Evolutionary conservation across 2,888 invertebrate genomes (phyloP).

Genomic region (Caenorhabditis sp.): DNA sequence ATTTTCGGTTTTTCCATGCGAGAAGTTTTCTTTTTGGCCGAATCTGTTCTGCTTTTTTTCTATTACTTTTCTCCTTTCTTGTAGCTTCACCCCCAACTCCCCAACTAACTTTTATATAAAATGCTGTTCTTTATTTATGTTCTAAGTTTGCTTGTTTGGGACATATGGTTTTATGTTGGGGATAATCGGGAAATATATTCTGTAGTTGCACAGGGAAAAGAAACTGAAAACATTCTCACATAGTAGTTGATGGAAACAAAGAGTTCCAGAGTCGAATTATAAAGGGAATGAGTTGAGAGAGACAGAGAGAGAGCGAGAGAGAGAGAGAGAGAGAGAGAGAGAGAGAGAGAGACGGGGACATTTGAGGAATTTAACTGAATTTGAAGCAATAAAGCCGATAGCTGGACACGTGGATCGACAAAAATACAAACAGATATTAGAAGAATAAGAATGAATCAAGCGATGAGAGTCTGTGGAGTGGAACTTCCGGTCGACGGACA

Average conservation of each 20-base stretch:
- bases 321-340: not conserved
- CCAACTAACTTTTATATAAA: conserved; percentile 28
- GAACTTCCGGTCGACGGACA: conserved; percentile 21
- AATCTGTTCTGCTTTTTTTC: not conserved
- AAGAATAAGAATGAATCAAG: not conserved
- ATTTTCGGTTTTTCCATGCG: conserved; percentile 48
- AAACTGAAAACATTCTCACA: conserved; percentile 8
- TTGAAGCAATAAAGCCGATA: conserved; percentile 37
- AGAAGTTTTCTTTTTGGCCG: conserved; percentile 51
- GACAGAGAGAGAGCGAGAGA: conserved; percentile 2
- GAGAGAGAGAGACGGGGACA: not conserved
- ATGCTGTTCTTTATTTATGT: conserved; percentile 25
- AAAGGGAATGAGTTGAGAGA: not conserved
- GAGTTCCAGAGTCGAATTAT: conserved; percentile 33
- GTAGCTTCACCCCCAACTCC: not conserved
- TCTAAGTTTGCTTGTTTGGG: conserved; percentile 16
- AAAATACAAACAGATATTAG: conserved; percentile 40
- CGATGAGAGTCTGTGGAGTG: conserved; percentile 42
- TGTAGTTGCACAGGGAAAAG: conserved; percentile 30
- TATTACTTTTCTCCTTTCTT: not conserved
- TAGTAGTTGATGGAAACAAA: conserved; percentile 20
- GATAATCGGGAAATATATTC: not conserved
- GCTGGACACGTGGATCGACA: conserved; percentile 43
- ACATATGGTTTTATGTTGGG: conserved; percentile 7
- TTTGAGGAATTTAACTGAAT: conserved; percentile 35